Evolutionary conservation across 2,113 vertebrate genomes (phyloP), one percentile per base, ranked within the genome.

Genomic region (Thermophis baileyi): DNA sequence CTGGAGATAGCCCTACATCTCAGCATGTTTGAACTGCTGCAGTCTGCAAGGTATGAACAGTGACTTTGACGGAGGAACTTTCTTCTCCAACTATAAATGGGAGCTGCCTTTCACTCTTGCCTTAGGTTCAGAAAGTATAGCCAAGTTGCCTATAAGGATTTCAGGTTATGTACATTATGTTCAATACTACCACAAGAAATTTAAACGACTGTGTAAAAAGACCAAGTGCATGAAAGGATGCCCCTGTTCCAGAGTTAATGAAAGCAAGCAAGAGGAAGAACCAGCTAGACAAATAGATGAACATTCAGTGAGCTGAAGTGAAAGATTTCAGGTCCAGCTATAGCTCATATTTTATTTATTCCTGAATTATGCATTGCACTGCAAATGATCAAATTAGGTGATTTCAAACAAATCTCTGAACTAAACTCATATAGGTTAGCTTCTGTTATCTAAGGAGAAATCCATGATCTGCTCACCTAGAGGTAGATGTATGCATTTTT

Each of bases 281-380:
- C 30, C 40, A 87, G n/a, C 27, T 18, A 11, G 6, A 5, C 1
- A 86, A 51, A 91, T 20, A 92, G 2, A 27, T 6, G 3, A 27
- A 0, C 0, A 57, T 6, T 22, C 47, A 1, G 57, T 1, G 74
- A 94, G 90, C 44, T 54, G 1, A 4, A 27, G 40, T 2, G 87
- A 81, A 90, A 93, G 90, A 47, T 1, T 3, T 5, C 74, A 94
- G 91, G 14, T 11, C n/a, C 24, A 93, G 92, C 85, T 92, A 54
- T 92, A 14, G 35, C 91, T 96, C 86, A 3, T 93, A 0, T 93
- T 95, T 96, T 92, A 95, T 96, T 95, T 92, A 95, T 54, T 81
- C 46, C 30, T 92, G 92, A 88, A 51, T 90, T 94, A 92, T 87
- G 93, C 89, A 91, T 88, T 94, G 95, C 92, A 35, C 91, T 96